Evolutionary conservation across 2,888 invertebrate genomes (phyloP), one percentile per base, ranked within the genome.

Genomic region (Spisula solida): DNA sequence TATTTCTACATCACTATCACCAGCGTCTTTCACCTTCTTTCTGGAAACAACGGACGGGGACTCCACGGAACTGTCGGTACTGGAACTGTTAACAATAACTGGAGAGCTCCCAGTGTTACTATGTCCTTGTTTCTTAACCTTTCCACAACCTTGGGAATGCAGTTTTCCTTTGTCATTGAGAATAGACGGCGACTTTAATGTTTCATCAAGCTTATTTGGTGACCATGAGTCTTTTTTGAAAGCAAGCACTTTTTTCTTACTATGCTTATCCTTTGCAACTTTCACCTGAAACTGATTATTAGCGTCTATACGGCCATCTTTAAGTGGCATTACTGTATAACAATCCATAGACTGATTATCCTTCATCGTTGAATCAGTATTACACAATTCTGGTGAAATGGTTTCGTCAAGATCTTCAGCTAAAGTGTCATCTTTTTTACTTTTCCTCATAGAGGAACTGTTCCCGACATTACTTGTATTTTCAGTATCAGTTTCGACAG

Each of bases 261-360:
- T 82, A 31, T 25, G 18, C 60, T 34, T 85, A 25, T 78, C 47
- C 6, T 70, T 70, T 1, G 81, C 78, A 0, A 56, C 70, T 41
- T 87, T 88, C 16, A 87, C 78, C 31, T 92, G 88, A 66, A 91
- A 88, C 47, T 75, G 82, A 81, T 83, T 88, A 20, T 80, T 81
- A 16, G 41, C 80, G 66, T 80, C 51, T n/a, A 83, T 82, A 60
- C 82, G 81, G 14, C 90, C 88, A 87, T 89, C 82, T 78, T 80
- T 89, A 0, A 92, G 84, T 20, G 92, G 92, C n/a, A 92, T 86
- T 29, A 92, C 70, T 60, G 90, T 87, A 20, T 83, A 92, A 48
- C 81, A 87, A 47, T 92, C 92, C 47, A 92, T 78, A 14, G 90
- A 88, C 75, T 90, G 88, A 81, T 31, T 87, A 34, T 87, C 84